phyloP scores from a whole-genome alignment of 2,797 vertebrate genomes.

The Eleutherodactylus coqui region DNA sequence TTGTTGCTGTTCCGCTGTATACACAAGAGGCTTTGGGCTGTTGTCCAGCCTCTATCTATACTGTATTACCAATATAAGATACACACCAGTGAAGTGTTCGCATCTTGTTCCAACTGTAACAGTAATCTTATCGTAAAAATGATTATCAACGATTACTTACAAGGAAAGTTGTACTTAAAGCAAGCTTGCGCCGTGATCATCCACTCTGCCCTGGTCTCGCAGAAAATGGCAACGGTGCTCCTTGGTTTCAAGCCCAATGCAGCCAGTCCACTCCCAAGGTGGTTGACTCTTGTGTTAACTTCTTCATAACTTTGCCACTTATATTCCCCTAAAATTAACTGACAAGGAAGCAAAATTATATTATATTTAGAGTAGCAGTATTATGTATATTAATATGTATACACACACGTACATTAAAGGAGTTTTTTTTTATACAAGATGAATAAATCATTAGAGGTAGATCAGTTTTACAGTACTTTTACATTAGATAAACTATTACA shows the following conservation, averaged over 20 bases:
- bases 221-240: slow-evolving; percentile 90
- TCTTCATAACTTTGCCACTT: slow-evolving; percentile 91
- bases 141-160: slow-evolving; percentile 75
- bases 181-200: slow-evolving; percentile 94
- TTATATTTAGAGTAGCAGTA: not conserved
- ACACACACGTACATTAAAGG: too few relatives aligned
- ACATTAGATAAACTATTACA: too few relatives aligned
- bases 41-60: too few relatives aligned
- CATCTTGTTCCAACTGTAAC: not conserved
- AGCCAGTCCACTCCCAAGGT: slow-evolving; percentile 86
- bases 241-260: slow-evolving; percentile 88
- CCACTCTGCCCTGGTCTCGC: slow-evolving; percentile 96
- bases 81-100: not conserved
- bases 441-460: too few relatives aligned
- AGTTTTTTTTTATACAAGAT: too few relatives aligned
- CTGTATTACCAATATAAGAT: too few relatives aligned
- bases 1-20: not conserved
- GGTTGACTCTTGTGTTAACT: slow-evolving; percentile 77
- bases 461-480: too few relatives aligned
- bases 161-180: slow-evolving; percentile 92
- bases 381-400: too few relatives aligned
- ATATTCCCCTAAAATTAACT: slow-evolving; percentile 93
- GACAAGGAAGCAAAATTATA: slow-evolving; percentile 19
- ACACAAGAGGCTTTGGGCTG: not conserved
- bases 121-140: not conserved